Evolutionary conservation across 2,113 vertebrate genomes (phyloP).

Genomic region (Oncorhynchus nerka): DNA sequence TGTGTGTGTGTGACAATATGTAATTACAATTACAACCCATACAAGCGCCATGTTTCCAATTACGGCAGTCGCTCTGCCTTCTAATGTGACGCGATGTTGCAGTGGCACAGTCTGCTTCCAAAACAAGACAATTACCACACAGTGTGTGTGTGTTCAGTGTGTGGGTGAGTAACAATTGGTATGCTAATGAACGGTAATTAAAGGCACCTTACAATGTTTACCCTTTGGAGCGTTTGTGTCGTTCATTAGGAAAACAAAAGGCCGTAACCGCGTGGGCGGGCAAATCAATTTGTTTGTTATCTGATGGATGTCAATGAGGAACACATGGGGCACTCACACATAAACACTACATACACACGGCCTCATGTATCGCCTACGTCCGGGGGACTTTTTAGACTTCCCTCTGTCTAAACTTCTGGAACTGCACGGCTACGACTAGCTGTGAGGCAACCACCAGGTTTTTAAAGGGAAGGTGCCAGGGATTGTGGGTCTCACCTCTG

Average conservation of each 20-base stretch:
- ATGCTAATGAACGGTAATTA: slow-evolving; percentile 35
- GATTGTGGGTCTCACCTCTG: slow-evolving; percentile 67
- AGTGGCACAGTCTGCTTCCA: background rate
- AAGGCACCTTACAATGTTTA: slow-evolving; percentile 18
- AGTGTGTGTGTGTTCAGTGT: background rate
- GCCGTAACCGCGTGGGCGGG: background rate
- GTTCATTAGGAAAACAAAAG: slow-evolving; percentile 21
- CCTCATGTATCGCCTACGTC: too few relatives aligned
- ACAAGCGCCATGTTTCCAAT: slow-evolving; percentile 22
- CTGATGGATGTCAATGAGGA: background rate
- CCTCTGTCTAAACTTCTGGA: too few relatives aligned
- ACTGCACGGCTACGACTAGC: too few relatives aligned
- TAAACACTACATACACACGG: too few relatives aligned
- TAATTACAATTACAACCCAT: slow-evolving; percentile 34
- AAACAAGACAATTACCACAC: slow-evolving; percentile 35
- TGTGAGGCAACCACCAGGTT: too few relatives aligned
- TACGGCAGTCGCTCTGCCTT: slow-evolving; percentile 11
- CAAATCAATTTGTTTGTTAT: slow-evolving; percentile 11
- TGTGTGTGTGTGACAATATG: slow-evolving; percentile 8
- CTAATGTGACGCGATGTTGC: slow-evolving; percentile 12
- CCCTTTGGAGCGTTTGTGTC: background rate
- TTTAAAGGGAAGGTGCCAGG: too few relatives aligned
- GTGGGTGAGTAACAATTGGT: slow-evolving; percentile 13
- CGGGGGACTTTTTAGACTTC: too few relatives aligned
- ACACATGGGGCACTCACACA: too few relatives aligned